Conservation (phyloP, 2,888 invertebrate genomes). For the Phorcus lineatus region DNA sequence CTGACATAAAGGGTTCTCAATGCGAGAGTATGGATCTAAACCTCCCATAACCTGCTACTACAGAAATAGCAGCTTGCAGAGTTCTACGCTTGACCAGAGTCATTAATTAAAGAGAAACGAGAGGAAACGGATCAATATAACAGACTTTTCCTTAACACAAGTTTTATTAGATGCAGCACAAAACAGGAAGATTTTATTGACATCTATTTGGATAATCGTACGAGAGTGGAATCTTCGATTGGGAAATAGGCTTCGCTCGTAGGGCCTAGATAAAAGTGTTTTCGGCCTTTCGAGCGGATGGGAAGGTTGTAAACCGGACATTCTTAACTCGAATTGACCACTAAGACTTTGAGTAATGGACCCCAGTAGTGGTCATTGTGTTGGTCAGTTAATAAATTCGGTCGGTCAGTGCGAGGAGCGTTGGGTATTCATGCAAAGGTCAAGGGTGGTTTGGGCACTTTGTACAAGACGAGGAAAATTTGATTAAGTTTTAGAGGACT, state of each 20-base stretch:
- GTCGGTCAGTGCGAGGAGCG: background rate
- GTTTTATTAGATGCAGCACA: background rate
- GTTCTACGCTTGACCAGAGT: conserved; percentile 1
- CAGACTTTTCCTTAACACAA: background rate
- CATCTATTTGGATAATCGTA: conserved; percentile 1
- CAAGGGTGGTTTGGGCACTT: background rate
- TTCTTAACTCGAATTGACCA: background rate
- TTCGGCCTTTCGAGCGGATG: too few relatives aligned
- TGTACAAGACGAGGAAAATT: background rate
- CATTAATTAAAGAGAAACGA: conserved; percentile 5
- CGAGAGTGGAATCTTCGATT: background rate
- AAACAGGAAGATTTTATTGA: conserved; percentile 3
- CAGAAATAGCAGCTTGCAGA: background rate
- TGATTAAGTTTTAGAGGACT: conserved; percentile 16
- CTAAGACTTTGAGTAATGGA: background rate
- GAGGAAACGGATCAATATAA: background rate
- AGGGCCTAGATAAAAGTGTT: too few relatives aligned
- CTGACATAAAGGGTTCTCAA: too few relatives aligned
- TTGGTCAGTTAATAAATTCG: conserved; percentile 11
- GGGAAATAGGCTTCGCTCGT: background rate
- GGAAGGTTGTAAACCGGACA: too few relatives aligned
- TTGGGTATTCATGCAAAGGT: background rate
- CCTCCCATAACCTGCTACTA: background rate
- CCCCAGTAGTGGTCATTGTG: conserved; percentile 1
- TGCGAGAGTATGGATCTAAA: too few relatives aligned